Evolutionary conservation across 2,888 invertebrate genomes (phyloP), one percentile per base, ranked within the genome.

Genomic region (Cistogaster globosa): DNA sequence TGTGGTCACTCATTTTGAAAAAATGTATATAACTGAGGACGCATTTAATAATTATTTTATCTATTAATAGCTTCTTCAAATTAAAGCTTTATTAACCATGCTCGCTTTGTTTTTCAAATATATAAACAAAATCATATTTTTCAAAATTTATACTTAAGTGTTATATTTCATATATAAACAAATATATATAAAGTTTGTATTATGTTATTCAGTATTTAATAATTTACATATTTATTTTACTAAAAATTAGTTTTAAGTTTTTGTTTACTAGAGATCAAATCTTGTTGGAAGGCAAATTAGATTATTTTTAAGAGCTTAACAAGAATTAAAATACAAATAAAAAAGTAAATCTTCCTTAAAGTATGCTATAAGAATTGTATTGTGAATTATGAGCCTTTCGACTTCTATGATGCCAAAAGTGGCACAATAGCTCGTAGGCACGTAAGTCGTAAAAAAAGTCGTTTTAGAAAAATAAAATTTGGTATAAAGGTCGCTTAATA

Each of bases 11-110:
- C 90, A 90, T 90, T 89, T 89, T 83, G 78, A 78, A 88, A 42
- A 89, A 91, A 90, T 90, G 88, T 91, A 90, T 91, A 90, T 87
- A 89, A 90, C 90, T 90, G 91, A 91, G 90, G 90, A 90, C 90
- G 88, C 88, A 84, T 74, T 74, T 83, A 79, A 86, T 85, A 67
- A 75, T 74, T 83, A 12, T 86, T 87, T 87, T 75, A 78, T 79
- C 88, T 87, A 89, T 90, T 89, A 89, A 88, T 90, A 90, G 91
- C 91, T 91, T 87, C 83, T 83, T 84, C 90, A 91, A 91, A 91
- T 91, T 91, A 91, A 91, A 91, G 91, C 91, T 91, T 91, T 91
- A 89, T 91, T 91, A 91, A 91, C 91, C 91, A 91, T 91, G 91
- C 90, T 91, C 90, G 91, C 91, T 90, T 91, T 90, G 91, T 90